Evolutionary conservation across 2,888 invertebrate species (phyloP).

Genomic region (Agrochola lota): DNA sequence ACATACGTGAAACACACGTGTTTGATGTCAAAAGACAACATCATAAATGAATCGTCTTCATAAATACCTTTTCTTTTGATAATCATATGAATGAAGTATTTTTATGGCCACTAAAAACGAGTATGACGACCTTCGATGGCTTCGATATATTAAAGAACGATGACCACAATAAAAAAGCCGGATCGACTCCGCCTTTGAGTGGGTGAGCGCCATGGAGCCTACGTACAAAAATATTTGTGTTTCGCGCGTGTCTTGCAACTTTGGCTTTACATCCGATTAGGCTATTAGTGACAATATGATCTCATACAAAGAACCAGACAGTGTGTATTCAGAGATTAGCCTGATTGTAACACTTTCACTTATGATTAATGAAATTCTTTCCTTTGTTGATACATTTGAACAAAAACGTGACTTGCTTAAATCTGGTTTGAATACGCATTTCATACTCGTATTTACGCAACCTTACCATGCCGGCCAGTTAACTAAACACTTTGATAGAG

Average conservation of each 20-base stretch:
- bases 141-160: slow-evolving; percentile 46
- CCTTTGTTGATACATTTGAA: slow-evolving; percentile 53
- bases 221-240: slow-evolving; percentile 56
- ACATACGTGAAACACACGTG: slow-evolving; percentile 19
- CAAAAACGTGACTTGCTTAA: slow-evolving; percentile 50
- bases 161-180: slow-evolving; percentile 48
- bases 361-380: slow-evolving; percentile 68
- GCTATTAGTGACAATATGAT: slow-evolving; percentile 52
- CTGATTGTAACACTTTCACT: slow-evolving; percentile 73
- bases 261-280: slow-evolving; percentile 46
- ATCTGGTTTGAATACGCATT: slow-evolving; percentile 42
- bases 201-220: slow-evolving; percentile 63
- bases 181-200: slow-evolving; percentile 50
- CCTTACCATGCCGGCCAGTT: slow-evolving; percentile 42
- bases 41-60: slow-evolving; percentile 26
- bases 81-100: slow-evolving; percentile 29
- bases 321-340: slow-evolving; percentile 61
- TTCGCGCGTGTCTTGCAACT: slow-evolving; percentile 60
- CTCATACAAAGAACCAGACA: slow-evolving; percentile 63
- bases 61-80: slow-evolving; percentile 25
- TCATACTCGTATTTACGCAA: slow-evolving; percentile 55
- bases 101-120: slow-evolving; percentile 34
- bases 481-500: slow-evolving; percentile 60
- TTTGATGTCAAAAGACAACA: slow-evolving; percentile 39
- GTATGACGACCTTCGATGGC: slow-evolving; percentile 48